phyloP scores from a whole-genome alignment of 2,888 invertebrate genomes.

The Campoplex capitator region DNA sequence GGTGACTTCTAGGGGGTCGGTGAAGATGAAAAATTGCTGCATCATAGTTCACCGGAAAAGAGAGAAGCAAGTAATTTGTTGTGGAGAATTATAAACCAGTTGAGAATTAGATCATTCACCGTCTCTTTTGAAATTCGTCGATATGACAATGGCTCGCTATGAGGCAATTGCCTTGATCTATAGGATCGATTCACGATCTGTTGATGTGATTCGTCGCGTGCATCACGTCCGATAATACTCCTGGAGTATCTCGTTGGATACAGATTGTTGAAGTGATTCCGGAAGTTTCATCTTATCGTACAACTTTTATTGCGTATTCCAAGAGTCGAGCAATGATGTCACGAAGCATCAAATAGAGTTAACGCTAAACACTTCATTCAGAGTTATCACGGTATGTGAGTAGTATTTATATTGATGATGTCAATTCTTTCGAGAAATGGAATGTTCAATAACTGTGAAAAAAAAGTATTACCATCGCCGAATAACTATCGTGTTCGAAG shows the following conservation, averaged over 20 bases:
- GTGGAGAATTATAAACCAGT: not conserved
- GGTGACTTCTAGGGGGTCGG: too few species aligned
- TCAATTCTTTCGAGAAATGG: too few species aligned
- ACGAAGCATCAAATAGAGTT: not conserved
- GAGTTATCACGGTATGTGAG: too few species aligned
- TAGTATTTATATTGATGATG: too few species aligned
- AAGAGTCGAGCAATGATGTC: not conserved
- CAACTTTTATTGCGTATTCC: not conserved
- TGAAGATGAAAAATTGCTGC: too few species aligned
- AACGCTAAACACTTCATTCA: too few species aligned
- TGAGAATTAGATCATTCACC: not conserved
- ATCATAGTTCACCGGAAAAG: not conserved
- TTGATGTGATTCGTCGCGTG: not conserved
- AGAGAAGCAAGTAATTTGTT: not conserved
- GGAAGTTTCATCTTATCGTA: constrained; percentile 10
- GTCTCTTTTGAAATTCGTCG: not conserved
- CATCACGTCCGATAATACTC: not conserved
- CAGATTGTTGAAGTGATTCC: not conserved
- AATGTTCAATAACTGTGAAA: too few species aligned
- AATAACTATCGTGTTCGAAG: too few species aligned
- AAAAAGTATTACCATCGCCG: too few species aligned
- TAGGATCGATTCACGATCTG: not conserved
- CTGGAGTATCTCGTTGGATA: not conserved
- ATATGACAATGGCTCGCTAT: not conserved
- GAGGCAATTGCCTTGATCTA: not conserved